phyloP scores from a whole-genome alignment of 2,113 vertebrate species.

The Sapayoa aenigma region DNA sequence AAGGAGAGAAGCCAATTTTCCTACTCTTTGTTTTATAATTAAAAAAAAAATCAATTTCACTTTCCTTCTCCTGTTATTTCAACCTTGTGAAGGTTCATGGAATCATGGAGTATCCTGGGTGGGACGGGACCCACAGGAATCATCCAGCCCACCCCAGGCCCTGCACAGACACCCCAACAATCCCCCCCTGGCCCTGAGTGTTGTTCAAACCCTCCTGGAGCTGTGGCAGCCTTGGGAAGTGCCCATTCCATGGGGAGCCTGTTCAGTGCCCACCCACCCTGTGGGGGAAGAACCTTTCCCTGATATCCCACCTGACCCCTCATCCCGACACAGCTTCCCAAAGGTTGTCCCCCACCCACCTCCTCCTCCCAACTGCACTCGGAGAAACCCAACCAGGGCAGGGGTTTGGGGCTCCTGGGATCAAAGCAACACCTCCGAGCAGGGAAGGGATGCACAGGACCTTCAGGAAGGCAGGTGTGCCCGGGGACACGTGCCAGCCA shows the following conservation, averaged over 20 bases:
- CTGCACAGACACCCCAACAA: neutral
- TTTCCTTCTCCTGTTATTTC: neutral
- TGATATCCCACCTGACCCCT: neutral
- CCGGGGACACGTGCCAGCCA: neutral
- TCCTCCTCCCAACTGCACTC: neutral
- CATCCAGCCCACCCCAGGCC: no score
- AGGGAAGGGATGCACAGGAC: no score
- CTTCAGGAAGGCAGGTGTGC: neutral
- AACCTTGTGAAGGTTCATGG: neutral
- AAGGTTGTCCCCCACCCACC: neutral
- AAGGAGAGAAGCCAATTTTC: neutral
- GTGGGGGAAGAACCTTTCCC: neutral
- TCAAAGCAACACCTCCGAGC: neutral
- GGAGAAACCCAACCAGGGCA: neutral
- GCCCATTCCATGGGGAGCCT: neutral
- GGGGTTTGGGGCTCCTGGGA: neutral
- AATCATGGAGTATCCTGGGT: neutral
- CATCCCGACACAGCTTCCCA: neutral
- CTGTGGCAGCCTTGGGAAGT: neutral
- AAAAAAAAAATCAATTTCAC: neutral
- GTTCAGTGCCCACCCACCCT: neutral
- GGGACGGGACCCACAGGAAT: neutral
- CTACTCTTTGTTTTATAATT: neutral
- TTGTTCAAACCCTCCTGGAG: rapidly evolving
- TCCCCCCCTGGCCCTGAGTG: neutral